These are phyloP conservation scores for Sclerurus mexicanus DNA, from an alignment of 2,113 vertebrate genomes.

Conservation along the genomic window DNA sequence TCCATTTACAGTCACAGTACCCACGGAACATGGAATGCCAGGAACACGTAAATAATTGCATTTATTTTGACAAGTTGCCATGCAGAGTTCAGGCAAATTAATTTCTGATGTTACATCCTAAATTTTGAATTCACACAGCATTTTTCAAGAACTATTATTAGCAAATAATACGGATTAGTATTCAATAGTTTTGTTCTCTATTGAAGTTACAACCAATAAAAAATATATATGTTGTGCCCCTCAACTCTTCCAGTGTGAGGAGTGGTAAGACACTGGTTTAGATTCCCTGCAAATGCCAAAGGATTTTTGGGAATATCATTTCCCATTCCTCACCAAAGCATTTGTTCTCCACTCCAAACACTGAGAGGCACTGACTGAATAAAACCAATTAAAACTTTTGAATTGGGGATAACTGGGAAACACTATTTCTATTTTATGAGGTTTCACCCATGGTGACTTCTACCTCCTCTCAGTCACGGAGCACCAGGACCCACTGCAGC, in stretches of 20 bases:
- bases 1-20: not conserved
- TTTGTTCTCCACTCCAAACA: not conserved
- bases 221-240: not conserved
- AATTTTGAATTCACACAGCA: not conserved
- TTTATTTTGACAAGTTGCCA: not conserved
- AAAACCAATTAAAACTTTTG: too few species aligned
- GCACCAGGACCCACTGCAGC: too few species aligned
- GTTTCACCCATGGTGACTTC: too few species aligned
- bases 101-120: not conserved
- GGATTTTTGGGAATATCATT: not conserved
- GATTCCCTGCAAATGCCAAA: not conserved
- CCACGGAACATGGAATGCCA: rapidly evolving
- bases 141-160: not conserved
- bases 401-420: too few species aligned
- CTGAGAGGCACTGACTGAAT: too few species aligned
- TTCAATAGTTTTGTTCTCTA: not conserved
- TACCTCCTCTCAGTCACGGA: too few species aligned
- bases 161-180: not conserved
- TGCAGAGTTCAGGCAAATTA: not conserved
- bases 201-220: not conserved
- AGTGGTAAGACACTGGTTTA: not conserved
- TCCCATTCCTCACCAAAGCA: not conserved
- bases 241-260: not conserved
- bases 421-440: too few species aligned
- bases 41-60: not conserved